Percentiles rank a stretch among this genome's conserved stretches.
These are phyloP conservation scores for Rhinolophus sinicus DNA, from an alignment of 2,113 vertebrate genomes.

Conservation along the genomic window DNA sequence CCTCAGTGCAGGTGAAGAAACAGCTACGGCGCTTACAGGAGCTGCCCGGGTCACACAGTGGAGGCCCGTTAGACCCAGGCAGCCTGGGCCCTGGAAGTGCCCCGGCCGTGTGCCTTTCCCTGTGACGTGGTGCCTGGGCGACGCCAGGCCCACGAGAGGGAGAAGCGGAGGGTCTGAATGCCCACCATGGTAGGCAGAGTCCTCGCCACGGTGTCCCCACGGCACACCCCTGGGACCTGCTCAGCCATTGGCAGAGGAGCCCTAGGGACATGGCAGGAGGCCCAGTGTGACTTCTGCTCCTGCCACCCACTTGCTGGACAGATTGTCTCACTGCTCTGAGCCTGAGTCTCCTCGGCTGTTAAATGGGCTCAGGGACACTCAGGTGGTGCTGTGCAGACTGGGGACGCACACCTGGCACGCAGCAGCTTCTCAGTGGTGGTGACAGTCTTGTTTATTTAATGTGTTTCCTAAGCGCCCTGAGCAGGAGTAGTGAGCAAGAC, in stretches of 20 bases:
- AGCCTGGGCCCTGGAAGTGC: not conserved
- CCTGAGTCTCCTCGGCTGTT: not conserved
- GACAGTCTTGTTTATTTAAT: accelerated
- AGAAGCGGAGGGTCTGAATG: accelerated
- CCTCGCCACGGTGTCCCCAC: accelerated
- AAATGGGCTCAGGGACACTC: too few species aligned
- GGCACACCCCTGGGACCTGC: not conserved
- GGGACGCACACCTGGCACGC: accelerated
- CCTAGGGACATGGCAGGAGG: accelerated
- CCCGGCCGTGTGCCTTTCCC: not conserved
- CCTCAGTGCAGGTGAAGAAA: not conserved
- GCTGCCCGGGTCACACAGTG: accelerated
- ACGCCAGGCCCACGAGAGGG: accelerated
- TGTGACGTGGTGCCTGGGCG: accelerated
- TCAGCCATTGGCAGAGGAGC: not conserved
- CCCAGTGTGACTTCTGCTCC: accelerated
- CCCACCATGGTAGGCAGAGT: accelerated
- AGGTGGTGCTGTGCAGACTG: too few species aligned
- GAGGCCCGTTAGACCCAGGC: not conserved
- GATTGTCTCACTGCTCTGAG: not conserved
- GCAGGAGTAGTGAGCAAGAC: accelerated
- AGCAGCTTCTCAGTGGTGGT: accelerated
- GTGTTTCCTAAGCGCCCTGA: not conserved
- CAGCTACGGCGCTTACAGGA: accelerated
- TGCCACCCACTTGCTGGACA: accelerated